Evolutionary conservation across 92 coral and sea anemone genomes (phyloP).

Genomic region (Bergia puertoricense): DNA sequence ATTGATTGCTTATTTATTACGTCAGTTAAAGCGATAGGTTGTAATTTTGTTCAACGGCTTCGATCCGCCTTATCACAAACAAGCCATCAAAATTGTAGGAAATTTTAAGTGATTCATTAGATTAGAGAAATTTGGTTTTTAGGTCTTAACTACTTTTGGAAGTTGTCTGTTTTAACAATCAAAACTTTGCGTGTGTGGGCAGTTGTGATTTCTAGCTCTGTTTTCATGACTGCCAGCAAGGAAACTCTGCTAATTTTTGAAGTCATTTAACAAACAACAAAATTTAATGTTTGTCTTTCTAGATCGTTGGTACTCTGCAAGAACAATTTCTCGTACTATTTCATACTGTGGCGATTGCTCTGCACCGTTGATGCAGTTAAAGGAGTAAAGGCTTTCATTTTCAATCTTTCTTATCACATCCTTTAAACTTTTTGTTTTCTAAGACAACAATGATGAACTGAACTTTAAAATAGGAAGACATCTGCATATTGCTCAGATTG

Average conservation of each 20-base stretch:
- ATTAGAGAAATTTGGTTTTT: not conserved
- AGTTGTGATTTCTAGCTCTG: constrained; percentile 10
- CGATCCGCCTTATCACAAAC: not conserved
- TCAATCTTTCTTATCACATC: not conserved
- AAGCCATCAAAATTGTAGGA: not conserved
- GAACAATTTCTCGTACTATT: not conserved
- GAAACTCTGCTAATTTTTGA: not conserved
- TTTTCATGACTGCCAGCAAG: constrained; percentile 18
- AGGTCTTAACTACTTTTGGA: not conserved
- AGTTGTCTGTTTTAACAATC: constrained; percentile 42
- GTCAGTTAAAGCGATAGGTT: not conserved
- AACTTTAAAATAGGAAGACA: too few relatives aligned
- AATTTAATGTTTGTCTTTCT: not conserved
- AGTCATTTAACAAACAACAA: constrained; percentile 11
- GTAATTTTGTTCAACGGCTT: not conserved
- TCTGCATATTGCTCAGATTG: too few relatives aligned
- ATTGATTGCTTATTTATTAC: not conserved
- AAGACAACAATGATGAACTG: not conserved
- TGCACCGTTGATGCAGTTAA: not conserved
- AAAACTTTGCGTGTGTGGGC: constrained; percentile 59
- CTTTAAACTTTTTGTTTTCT: not conserved
- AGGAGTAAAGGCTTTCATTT: not conserved
- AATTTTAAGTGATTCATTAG: constrained; percentile 1
- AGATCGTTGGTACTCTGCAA: not conserved
- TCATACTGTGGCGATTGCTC: not conserved